These are phyloP conservation scores for Echinometra lucunter DNA, from an alignment of 53 echinoderm and acorn worm species.

Conservation along the genomic window DNA sequence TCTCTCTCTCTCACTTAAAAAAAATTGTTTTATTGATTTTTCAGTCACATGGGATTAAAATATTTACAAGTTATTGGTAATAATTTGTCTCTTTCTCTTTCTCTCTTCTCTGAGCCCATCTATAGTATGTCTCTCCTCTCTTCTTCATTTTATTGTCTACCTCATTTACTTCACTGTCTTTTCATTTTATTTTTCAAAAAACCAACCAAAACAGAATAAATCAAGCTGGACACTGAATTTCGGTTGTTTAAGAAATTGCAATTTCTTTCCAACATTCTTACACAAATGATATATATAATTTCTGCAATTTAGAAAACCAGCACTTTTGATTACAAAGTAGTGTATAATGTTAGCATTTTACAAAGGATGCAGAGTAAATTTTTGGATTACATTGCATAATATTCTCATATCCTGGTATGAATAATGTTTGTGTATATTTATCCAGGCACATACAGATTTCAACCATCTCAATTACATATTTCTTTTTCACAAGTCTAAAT, in stretches of 20 bases:
- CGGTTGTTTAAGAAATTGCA: slow-evolving; percentile 57
- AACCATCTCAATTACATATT: neutral
- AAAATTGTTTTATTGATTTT: too few species aligned
- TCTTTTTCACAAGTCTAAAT: neutral
- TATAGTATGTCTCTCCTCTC: too few species aligned
- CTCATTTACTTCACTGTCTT: neutral
- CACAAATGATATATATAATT: slow-evolving; percentile 70
- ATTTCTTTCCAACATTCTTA: slow-evolving; percentile 65
- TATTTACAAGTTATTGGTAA: too few species aligned
- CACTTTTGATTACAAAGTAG: slow-evolving; percentile 70
- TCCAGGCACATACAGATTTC: slow-evolving; percentile 29
- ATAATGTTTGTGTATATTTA: neutral
- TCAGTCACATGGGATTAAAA: too few species aligned
- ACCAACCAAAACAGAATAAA: neutral
- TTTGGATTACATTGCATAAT: slow-evolving; percentile 37
- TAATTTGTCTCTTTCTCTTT: too few species aligned
- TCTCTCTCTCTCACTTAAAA: neutral
- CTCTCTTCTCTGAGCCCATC: too few species aligned
- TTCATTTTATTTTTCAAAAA: neutral
- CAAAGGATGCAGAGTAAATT: slow-evolving; percentile 32
- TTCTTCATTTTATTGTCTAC: neutral
- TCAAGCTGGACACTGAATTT: neutral
- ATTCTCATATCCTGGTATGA: neutral
- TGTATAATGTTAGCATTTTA: slow-evolving; percentile 61
- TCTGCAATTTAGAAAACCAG: slow-evolving; percentile 70